These are phyloP conservation scores for Malurus splendens DNA, from an alignment of 2,797 vertebrate genomes.

Conservation along the genomic window DNA sequence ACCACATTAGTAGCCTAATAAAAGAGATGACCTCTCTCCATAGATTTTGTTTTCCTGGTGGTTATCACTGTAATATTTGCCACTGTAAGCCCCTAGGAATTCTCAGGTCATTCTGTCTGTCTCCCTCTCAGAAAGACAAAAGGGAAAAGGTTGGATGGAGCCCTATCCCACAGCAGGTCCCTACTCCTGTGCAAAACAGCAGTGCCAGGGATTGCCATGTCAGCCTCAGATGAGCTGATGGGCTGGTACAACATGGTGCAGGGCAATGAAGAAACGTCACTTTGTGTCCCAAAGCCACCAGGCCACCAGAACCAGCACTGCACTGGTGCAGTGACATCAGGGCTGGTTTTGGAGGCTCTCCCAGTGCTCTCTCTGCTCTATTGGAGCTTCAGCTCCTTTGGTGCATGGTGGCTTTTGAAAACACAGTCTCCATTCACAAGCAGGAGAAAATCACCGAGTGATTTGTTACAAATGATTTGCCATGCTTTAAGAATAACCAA, in stretches of 20 bases:
- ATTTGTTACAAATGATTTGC: constrained; percentile 44
- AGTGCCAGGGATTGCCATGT: rapidly evolving
- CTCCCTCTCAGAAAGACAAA: background rate
- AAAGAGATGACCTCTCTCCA: background rate
- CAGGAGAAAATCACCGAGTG: constrained; percentile 24
- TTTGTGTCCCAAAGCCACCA: rapidly evolving
- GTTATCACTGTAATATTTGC: background rate
- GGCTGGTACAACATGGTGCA: too few relatives aligned
- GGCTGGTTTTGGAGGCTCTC: background rate
- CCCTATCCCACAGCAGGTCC: background rate
- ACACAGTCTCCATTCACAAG: background rate
- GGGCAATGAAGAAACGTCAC: background rate
- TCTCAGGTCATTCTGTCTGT: background rate
- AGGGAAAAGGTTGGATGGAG: background rate
- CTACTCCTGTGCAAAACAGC: background rate
- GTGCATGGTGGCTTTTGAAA: background rate
- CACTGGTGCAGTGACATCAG: background rate
- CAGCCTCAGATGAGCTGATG: background rate
- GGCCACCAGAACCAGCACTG: rapidly evolving
- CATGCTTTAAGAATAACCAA: constrained; percentile 11
- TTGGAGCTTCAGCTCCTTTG: background rate
- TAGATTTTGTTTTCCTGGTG: background rate
- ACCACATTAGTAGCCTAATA: background rate
- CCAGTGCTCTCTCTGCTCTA: background rate
- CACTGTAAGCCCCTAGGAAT: background rate